Evolutionary conservation across 2,888 invertebrate species (phyloP), one percentile per base, ranked within the genome.

Genomic region (Sphaeridia pumilis): DNA sequence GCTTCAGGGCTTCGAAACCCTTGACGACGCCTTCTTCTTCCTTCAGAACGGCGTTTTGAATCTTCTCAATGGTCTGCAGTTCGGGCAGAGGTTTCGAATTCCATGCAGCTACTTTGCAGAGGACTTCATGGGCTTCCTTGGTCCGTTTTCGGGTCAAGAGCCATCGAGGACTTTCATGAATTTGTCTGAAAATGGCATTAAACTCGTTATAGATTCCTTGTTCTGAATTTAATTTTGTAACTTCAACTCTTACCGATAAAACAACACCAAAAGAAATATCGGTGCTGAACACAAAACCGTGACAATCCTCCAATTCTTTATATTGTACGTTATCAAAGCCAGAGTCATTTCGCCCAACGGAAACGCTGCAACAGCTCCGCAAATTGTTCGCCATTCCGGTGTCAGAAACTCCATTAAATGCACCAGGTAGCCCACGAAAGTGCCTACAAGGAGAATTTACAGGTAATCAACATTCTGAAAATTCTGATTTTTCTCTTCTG

Each of bases 401-500:
- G 59, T 61, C 21, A 61, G 49, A 49, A 52, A 61, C 45, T 61
- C 61, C 61, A 61, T 61, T 2, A 61, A 46, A 24, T 58, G 58
- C 34, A 57, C 59, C 55, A 61, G 47, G 27, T 59, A 57, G 21
- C 54, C 59, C 1, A 61, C 58, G 14, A 58, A 52, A 24, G 44
- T 22, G 14, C 46, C 46, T 46, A 20, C 7, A 38, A 31, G 14
- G 10, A 4, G 7, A 20, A 44, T 34, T 34, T 34, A 12, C 26
- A 22, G 7, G 7, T 22, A 25, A 12, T 44, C 10, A 44, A 12
- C 44, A 24, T 34, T 34, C 10, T 14, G 14, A 38, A 14, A 4
- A 20, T 27, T 10, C 17, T 36, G 17, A 38, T 48, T 26, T 34
- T 34, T 43, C 38, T 12, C 21, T 3, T 22, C 35, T 7, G 14